These are phyloP conservation scores for Perdita meconis DNA, from an alignment of 2,888 invertebrate genomes.

Conservation along the genomic window DNA sequence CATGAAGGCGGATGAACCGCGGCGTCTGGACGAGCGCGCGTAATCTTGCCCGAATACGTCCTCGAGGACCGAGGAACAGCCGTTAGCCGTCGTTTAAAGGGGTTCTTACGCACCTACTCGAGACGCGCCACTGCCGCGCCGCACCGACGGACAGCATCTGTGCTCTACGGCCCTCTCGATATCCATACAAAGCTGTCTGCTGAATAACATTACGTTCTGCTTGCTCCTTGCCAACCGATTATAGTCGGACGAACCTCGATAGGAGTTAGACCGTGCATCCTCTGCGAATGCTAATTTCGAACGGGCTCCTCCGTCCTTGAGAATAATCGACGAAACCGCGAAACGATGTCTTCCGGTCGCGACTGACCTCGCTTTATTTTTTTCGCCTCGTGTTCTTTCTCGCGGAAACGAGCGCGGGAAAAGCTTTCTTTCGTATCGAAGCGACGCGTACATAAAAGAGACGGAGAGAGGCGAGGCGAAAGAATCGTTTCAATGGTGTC, in stretches of 20 bases:
- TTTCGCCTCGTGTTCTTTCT: not conserved
- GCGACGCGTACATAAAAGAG: not conserved
- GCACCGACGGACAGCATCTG: conserved; percentile 82
- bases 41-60: conserved; percentile 61
- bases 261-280: conserved; percentile 84
- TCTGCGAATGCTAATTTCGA: conserved; percentile 83
- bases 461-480: not conserved
- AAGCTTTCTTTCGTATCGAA: not conserved
- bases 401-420: not conserved
- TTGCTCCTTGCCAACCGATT: conserved; percentile 81
- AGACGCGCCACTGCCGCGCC: conserved; percentile 69
- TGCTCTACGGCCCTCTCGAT: conserved; percentile 79
- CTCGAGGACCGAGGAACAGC: conserved; percentile 63
- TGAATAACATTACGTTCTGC: conserved; percentile 84
- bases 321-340: conserved; percentile 52
- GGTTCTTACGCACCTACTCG: conserved; percentile 79
- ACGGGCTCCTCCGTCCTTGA: conserved; percentile 31
- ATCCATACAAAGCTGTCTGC: conserved; percentile 83
- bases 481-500: not conserved
- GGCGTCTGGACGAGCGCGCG: conserved; percentile 47
- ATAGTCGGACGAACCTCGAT: conserved; percentile 84
- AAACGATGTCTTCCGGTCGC: conserved; percentile 50
- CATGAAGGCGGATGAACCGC: conserved; percentile 71
- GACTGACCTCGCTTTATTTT: too few relatives aligned
- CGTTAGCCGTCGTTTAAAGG: conserved; percentile 73